Evolutionary conservation across 2,888 invertebrate genomes (phyloP).

Genomic region (Pachliopta kotzebuea): DNA sequence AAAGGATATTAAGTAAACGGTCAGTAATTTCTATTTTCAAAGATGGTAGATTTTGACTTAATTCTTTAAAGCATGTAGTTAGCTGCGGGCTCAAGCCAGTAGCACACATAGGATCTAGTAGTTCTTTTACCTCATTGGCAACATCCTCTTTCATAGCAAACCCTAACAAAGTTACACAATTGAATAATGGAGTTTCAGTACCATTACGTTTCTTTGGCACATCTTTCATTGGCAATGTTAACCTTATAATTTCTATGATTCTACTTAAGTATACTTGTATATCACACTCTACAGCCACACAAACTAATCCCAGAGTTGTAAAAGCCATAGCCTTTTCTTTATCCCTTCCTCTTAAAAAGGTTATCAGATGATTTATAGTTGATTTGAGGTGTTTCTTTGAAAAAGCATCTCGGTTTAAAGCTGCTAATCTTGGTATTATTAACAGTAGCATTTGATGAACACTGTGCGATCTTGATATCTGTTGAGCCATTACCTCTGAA

Average conservation of each 20-base stretch:
- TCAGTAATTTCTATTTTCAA: constrained; percentile 95
- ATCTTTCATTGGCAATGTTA: constrained; percentile 88
- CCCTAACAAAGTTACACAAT: constrained; percentile 95
- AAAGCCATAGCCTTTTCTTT: constrained; percentile 94
- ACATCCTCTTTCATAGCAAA: constrained; percentile 92
- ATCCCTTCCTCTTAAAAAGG: constrained; percentile 88
- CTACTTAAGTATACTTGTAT: constrained; percentile 89
- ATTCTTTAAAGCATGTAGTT: constrained; percentile 94
- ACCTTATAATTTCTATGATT: constrained; percentile 91
- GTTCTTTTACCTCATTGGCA: constrained; percentile 87
- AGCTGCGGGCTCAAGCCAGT: constrained; percentile 94
- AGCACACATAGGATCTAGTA: constrained; percentile 95
- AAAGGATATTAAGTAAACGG: constrained; percentile 94
- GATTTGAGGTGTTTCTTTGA: constrained; percentile 86
- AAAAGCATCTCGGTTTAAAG: constrained; percentile 93
- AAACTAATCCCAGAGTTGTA: constrained; percentile 94
- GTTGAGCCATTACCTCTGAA: constrained; percentile 89
- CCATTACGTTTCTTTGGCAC: constrained; percentile 86
- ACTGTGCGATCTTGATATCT: constrained; percentile 86
- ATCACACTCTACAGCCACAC: constrained; percentile 92
- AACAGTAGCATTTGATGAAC: constrained; percentile 93
- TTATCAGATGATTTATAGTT: constrained; percentile 89
- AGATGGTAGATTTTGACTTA: constrained; percentile 93
- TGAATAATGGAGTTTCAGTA: constrained; percentile 93
- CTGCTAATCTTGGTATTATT: constrained; percentile 94